Conservation (phyloP, 2,113 vertebrate genomes). For the Gracilinanus agilis region DNA sequence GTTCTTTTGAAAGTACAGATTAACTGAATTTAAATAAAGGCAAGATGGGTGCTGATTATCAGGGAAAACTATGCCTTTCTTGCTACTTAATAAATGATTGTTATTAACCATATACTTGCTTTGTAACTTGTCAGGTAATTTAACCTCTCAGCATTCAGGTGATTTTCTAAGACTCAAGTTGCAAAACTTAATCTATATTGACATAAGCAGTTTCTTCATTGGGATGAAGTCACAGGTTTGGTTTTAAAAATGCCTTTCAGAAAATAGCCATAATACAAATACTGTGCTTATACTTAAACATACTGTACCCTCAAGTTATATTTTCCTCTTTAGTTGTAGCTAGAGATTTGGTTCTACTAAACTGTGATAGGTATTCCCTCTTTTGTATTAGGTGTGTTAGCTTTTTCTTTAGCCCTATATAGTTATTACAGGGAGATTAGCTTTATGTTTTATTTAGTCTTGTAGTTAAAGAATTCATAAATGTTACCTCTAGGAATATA, state of each 20-base stretch:
- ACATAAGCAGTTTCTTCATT: background rate
- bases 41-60: background rate
- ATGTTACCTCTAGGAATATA: background rate
- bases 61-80: background rate
- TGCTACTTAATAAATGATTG: background rate
- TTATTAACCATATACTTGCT: background rate
- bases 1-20: background rate
- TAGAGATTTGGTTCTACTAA: background rate
- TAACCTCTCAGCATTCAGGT: background rate
- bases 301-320: background rate
- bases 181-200: background rate
- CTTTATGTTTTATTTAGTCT: background rate
- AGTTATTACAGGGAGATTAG: background rate
- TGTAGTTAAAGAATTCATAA: background rate
- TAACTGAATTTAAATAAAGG: background rate
- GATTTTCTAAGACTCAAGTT: background rate
- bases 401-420: background rate
- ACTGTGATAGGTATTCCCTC: background rate
- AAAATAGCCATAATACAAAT: background rate
- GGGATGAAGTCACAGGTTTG: background rate
- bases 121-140: background rate
- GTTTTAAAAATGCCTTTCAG: background rate
- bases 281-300: background rate
- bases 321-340: background rate
- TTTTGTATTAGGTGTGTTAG: background rate